These are phyloP conservation scores for Ictalurus furcatus DNA, from an alignment of 2,113 vertebrate genomes.

Conservation along the genomic window DNA sequence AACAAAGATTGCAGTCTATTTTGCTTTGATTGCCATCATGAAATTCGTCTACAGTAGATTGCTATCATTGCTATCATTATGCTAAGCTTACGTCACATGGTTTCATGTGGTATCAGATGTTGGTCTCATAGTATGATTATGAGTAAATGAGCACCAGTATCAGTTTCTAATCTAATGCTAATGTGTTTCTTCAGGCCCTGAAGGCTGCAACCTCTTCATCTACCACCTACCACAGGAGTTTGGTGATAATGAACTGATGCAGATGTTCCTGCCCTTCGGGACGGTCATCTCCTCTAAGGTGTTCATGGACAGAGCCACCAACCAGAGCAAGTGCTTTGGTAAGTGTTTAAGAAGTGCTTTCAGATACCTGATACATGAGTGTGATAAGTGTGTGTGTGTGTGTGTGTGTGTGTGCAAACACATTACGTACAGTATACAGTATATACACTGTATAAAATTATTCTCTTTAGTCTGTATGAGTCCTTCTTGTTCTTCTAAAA, in stretches of 20 bases:
- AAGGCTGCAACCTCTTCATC: constrained; percentile 99
- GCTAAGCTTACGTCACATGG: background rate
- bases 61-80: background rate
- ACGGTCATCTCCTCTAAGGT: constrained; percentile 98
- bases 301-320: constrained; percentile 98
- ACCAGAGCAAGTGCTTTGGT: constrained; percentile 96
- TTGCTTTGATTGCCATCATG: background rate
- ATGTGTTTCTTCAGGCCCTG: constrained; percentile 81
- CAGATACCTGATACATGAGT: background rate
- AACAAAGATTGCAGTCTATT: background rate
- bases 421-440: background rate
- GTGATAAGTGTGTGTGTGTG: background rate
- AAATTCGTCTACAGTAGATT: background rate
- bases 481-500: background rate
- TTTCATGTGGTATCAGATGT: background rate
- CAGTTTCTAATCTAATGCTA: constrained; percentile 2
- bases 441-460: background rate
- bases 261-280: constrained; percentile 99
- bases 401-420: background rate
- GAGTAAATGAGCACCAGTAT: background rate
- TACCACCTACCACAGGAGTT: constrained; percentile 99
- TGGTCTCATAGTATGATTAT: background rate
- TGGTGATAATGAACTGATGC: constrained; percentile 97
- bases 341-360: background rate
- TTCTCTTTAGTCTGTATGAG: background rate